Evolutionary conservation across 35 echinoderm and acorn worm species (phyloP).

Genomic region (Holothuria glaberrima): DNA sequence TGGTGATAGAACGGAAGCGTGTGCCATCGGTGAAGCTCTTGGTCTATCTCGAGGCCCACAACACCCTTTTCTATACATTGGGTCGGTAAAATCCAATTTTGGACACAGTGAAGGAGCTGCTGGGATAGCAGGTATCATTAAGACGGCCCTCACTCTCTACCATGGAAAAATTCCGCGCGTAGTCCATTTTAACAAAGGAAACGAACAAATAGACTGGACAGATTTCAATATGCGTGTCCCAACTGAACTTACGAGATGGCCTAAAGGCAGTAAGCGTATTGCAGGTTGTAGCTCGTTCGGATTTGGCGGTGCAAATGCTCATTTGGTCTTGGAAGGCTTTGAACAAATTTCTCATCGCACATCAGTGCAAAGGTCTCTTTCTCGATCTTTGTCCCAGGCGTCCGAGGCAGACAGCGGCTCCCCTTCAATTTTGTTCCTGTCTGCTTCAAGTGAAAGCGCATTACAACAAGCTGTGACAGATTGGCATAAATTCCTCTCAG

Average conservation of each 20-base stretch:
- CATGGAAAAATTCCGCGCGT: conserved; percentile 90
- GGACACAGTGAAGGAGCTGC: conserved; percentile 92
- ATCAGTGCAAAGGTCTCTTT: conserved; percentile 35
- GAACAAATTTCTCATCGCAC: conserved; percentile 47
- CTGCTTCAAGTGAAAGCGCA: conserved; percentile 82
- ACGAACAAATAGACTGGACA: conserved; percentile 85
- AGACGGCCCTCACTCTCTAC: conserved; percentile 81
- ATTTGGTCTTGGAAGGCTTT: conserved; percentile 88
- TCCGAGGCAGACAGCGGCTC: conserved; percentile 61
- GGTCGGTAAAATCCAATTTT: conserved; percentile 94
- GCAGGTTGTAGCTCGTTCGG: conserved; percentile 95
- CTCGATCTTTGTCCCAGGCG: not conserved
- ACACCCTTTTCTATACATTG: conserved; percentile 86
- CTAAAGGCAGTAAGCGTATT: conserved; percentile 75
- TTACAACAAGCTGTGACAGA: conserved; percentile 76
- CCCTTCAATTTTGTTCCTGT: conserved; percentile 84
- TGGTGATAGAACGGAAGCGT: conserved; percentile 93
- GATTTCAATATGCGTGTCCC: conserved; percentile 81
- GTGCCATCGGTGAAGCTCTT: conserved; percentile 89
- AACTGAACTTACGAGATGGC: conserved; percentile 87
- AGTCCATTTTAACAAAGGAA: conserved; percentile 91
- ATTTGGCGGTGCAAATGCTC: conserved; percentile 97
- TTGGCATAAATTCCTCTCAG: conserved; percentile 81
- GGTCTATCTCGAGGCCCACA: conserved; percentile 73
- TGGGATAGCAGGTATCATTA: conserved; percentile 88